Base-by-base conservation (phyloP, 2,113 vertebrate species). In the Nothocercus julius region DNA sequence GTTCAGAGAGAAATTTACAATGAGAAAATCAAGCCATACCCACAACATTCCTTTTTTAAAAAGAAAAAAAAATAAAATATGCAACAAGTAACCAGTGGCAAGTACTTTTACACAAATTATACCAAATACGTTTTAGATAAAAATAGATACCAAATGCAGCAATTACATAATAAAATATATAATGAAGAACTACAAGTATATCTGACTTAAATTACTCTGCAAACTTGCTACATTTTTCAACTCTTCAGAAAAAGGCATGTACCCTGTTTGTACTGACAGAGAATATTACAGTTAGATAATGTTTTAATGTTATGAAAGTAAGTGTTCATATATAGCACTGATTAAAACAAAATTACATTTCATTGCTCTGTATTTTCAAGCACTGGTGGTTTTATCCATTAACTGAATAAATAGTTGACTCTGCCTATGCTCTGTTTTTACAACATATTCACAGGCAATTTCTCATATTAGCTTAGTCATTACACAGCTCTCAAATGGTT, bases 181-280 rank as follows among this genome's bases (percentile, higher is more conserved):
- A 10, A 56, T 13, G 27, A 78, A 24, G 4, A 68, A 3, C 11
- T 42, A 2, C 38, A 19, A 1, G 0, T 49, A 20, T 74, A 78
- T 36, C 25, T 67, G 74, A 22, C 61, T 74, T 24, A 82, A 91
- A 45, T 38, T 61, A 82, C 10, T 74, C 22, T 56, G 11, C 8
- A 56, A 54, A 18, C 9, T 34, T 82, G 42, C 9, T 45, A 1
- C 40, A 9, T 45, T 94, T 47, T 51, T 40, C 7, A 83, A 4
- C 21, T 47, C 18, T 79, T 90, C 25, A 80, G 44, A 77, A 38
- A 74, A 85, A 69, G 4, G 44, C 0, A 0, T 28, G 5, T 44
- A 12, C 5, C 20, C 28, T 38, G 0, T 25, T 69, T 18, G 11
- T 53, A 53, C 54, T 54, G 62, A 28, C 3, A 44, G 36, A 32